Percentiles rank a stretch among this genome's conserved stretches.
phyloP scores from a whole-genome alignment of 1,140 invertebrate genomes.

The Amphibalanus amphitrite region DNA sequence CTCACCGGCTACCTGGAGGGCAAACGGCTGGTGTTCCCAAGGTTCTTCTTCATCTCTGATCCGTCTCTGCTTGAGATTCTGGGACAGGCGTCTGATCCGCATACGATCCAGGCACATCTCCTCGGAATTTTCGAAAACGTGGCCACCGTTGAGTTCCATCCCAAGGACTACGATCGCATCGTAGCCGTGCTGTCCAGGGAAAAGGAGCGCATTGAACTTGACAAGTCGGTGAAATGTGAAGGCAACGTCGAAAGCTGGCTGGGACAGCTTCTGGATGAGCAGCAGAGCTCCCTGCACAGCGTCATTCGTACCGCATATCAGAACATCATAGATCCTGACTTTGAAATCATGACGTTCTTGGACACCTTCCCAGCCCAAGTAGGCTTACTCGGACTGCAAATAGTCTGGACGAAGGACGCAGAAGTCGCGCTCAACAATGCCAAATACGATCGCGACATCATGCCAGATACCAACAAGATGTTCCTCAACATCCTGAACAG shows the following conservation, averaged over 20 bases:
- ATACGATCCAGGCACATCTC: constrained; percentile 91
- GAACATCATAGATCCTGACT: constrained; percentile 47
- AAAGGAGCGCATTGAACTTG: constrained; percentile 58
- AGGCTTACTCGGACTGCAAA: constrained; percentile 82
- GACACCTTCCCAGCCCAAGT: constrained; percentile 86
- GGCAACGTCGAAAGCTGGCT: constrained; percentile 76
- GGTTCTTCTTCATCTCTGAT: constrained; percentile 96
- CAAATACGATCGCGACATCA: constrained; percentile 81
- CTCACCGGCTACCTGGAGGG: constrained; percentile 75
- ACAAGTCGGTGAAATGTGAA: constrained; percentile 48
- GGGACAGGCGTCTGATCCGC: constrained; percentile 90
- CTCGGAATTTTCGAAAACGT: constrained; percentile 93
- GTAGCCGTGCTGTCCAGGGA: constrained; percentile 79
- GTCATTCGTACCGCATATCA: constrained; percentile 55
- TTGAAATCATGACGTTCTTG: constrained; percentile 60
- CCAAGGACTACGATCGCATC: constrained; percentile 91
- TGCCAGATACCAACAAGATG: constrained; percentile 83
- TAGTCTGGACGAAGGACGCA: constrained; percentile 89
- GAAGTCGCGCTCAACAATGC: constrained; percentile 76
- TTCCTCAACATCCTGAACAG: constrained; percentile 78
- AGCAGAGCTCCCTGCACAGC: constrained; percentile 51
- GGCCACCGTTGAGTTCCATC: constrained; percentile 79
- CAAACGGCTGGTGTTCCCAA: constrained; percentile 88
- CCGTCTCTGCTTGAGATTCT: constrained; percentile 86
- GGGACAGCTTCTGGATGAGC: constrained; percentile 45